Percentiles rank a stretch among this genome's conserved stretches.
Evolutionary conservation across 2,888 invertebrate species (phyloP).

Genomic region (Magallana nippona): DNA sequence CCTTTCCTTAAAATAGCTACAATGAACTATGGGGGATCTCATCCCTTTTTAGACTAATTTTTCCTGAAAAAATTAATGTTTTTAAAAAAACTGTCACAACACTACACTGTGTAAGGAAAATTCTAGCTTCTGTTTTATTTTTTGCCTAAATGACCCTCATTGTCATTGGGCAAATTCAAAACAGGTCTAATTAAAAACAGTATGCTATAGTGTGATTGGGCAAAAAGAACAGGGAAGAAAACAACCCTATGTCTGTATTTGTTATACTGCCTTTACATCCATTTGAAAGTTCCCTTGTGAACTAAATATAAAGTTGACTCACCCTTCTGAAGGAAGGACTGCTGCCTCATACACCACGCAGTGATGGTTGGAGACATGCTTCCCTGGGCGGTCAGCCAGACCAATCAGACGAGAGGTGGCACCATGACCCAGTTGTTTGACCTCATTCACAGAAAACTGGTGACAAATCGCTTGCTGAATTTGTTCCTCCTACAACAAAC

Average conservation of each 20-base stretch:
- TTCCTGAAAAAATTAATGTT: no score
- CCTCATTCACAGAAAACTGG: conserved; percentile 73
- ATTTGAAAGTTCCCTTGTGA: no score
- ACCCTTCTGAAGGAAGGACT: conserved; percentile 56
- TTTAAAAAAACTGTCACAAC: no score
- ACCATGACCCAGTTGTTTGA: conserved; percentile 73
- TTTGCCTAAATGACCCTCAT: no score
- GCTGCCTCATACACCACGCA: conserved; percentile 71
- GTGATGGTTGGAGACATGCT: conserved; percentile 63
- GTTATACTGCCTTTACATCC: no score
- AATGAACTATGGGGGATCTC: no score
- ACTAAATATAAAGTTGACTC: neutral
- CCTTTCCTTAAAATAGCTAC: no score
- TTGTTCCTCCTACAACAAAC: conserved; percentile 36
- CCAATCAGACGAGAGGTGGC: conserved; percentile 63
- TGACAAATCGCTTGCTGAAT: conserved; percentile 71
- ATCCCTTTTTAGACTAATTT: no score
- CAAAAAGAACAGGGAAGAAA: neutral
- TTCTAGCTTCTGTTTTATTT: no score
- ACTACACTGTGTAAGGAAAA: no score
- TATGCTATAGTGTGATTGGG: neutral
- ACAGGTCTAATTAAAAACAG: neutral
- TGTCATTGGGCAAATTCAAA: no score
- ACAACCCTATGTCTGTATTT: no score
- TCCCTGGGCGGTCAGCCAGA: conserved; percentile 63